Base-by-base conservation (phyloP, 2,888 invertebrate species). In the Macrosiphum euphorbiae region DNA sequence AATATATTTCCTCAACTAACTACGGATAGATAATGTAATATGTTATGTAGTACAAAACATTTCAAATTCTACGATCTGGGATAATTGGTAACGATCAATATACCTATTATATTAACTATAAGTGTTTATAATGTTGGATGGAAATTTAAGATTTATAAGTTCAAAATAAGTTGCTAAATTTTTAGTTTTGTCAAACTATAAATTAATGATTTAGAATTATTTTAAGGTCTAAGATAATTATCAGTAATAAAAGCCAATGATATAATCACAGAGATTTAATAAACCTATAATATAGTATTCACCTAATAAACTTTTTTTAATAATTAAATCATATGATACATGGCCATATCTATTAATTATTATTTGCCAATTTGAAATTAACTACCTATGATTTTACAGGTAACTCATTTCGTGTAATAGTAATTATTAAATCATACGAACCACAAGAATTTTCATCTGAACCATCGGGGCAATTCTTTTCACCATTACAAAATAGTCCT, bases 391-490 rank as follows among this genome's bases (percentile, higher is more conserved):
- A 78, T 35, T 78, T 78, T 35, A 78, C 20, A 35, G 35, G 8
- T 67, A 78, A 78, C 78, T 78, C 35, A 78, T 78, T 78, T 89
- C 16, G 58, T 28, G 7, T 61, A 44, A 41, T n/a, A 55, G 11
- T 55, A 20, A 61, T 61, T 44, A 89, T 89, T 89, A 61, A 61
- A 44, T 44, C n/a, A 44, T 89, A 89, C 98, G 97, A 96, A 98
- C 98, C 98, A 96, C 98, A 98, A 95, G 97, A 97, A 96, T 98
- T 98, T 96, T 98, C 98, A 95, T 98, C 98, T 55, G 98, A 98
- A 91, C 98, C 98, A 95, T 98, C 98, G 3, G 96, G 96, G 95
- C 98, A 98, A 96, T 98, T 98, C 95, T 98, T 98, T 95, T 98
- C 98, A 92, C 98, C 98, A 96, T 98, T 98, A 96, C 98, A 98